These are phyloP conservation scores for Candidula unifasciata DNA, from an alignment of 2,888 invertebrate species.

Conservation along the genomic window DNA sequence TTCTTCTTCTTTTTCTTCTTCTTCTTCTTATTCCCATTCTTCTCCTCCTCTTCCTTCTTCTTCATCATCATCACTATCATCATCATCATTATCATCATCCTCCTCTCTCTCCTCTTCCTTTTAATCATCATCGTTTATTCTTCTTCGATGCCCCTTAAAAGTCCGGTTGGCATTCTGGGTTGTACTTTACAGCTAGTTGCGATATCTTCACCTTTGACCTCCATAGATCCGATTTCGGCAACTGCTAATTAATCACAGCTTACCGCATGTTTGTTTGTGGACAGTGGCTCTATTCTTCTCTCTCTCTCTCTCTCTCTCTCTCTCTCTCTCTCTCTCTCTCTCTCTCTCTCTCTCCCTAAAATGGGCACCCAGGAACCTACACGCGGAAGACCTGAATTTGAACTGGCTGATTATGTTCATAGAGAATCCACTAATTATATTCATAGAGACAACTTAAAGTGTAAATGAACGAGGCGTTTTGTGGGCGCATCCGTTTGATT, in stretches of 20 bases:
- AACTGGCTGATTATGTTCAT: slow-evolving; percentile 26
- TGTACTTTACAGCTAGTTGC: background rate
- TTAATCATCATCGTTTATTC: background rate
- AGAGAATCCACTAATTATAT: slow-evolving; percentile 22
- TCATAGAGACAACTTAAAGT: slow-evolving; percentile 2
- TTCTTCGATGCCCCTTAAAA: background rate
- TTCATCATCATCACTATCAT: background rate
- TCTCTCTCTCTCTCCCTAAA: background rate
- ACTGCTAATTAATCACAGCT: too few species aligned
- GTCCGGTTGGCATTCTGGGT: background rate
- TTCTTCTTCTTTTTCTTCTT: background rate
- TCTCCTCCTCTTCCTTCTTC: background rate
- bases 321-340: too few species aligned
- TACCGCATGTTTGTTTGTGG: too few species aligned
- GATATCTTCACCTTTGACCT: background rate
- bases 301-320: too few species aligned
- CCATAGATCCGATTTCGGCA: too few species aligned
- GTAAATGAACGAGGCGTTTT: background rate
- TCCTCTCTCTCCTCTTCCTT: background rate
- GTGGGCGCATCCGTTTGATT: background rate
- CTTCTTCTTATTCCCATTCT: too few species aligned
- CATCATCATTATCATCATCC: too few species aligned
- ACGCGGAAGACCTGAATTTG: too few species aligned
- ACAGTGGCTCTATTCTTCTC: too few species aligned
- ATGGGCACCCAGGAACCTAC: too few species aligned